phyloP scores from a whole-genome alignment of 2,888 invertebrate genomes.

The Acanthosoma haemorrhoidale region DNA sequence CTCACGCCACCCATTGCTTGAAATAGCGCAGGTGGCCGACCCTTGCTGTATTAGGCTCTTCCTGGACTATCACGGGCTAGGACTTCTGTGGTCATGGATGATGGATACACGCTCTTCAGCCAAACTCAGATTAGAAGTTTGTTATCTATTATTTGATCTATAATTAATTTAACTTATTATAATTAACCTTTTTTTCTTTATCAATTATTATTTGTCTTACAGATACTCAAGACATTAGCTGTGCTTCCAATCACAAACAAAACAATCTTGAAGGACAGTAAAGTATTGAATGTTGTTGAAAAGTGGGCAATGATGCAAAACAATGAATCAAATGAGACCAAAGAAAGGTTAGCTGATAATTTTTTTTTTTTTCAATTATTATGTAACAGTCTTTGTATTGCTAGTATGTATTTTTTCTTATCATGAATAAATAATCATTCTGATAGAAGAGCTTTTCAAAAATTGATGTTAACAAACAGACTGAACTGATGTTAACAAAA shows the following conservation, averaged over 20 bases:
- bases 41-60: constrained; percentile 79
- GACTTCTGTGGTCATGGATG: constrained; percentile 90
- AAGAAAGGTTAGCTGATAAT: constrained; percentile 34
- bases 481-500: too few relatives aligned
- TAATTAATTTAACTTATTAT: not conserved
- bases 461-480: too few relatives aligned
- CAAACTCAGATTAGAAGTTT: constrained; percentile 40
- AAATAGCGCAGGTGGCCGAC: constrained; percentile 72
- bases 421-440: too few relatives aligned
- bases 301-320: constrained; percentile 53
- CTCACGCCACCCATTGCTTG: constrained; percentile 66
- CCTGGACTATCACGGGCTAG: constrained; percentile 86
- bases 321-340: constrained; percentile 26
- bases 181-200: constrained; percentile 15
- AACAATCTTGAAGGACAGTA: constrained; percentile 86
- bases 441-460: too few relatives aligned
- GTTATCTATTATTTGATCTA: not conserved
- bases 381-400: too few relatives aligned
- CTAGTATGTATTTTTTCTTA: too few relatives aligned
- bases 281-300: constrained; percentile 77
- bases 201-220: constrained; percentile 39
- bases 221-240: constrained; percentile 74
- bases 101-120: constrained; percentile 38
- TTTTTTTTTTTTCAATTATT: not conserved
- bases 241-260: constrained; percentile 88